phyloP scores from a whole-genome alignment of 1,140 invertebrate species.

The Drosophila albomicans region DNA sequence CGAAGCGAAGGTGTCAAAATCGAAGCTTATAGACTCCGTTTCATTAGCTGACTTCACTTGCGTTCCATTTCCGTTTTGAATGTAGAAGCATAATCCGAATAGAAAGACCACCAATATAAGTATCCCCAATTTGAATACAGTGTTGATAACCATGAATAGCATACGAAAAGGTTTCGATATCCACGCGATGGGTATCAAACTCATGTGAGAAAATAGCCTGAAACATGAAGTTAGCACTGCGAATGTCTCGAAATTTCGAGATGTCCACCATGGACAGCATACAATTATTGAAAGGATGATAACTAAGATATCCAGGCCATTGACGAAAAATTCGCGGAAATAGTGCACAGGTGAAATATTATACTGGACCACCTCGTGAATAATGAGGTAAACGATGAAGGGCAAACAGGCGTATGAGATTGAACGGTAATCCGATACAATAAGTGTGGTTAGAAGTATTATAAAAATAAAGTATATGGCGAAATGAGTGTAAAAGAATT shows the following conservation, averaged over 20 bases:
- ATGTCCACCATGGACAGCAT: neutral
- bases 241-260: neutral
- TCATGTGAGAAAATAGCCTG: neutral
- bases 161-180: conserved; percentile 9
- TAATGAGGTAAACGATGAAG: neutral
- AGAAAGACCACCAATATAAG: neutral
- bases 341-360: neutral
- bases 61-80: neutral
- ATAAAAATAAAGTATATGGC: neutral
- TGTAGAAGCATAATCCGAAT: conserved; percentile 10
- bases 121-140: neutral
- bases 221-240: neutral
- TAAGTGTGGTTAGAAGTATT: neutral
- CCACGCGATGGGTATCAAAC: neutral
- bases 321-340: neutral
- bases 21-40: neutral
- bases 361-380: neutral
- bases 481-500: conserved; percentile 4
- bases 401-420: neutral
- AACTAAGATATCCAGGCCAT: conserved; percentile 1
- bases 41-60: neutral
- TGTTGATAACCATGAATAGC: neutral
- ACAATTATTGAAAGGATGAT: neutral
- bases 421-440: neutral
- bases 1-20: neutral